Base-by-base conservation (phyloP, 2,888 invertebrate species). In the Epistrophella euchroma region DNA sequence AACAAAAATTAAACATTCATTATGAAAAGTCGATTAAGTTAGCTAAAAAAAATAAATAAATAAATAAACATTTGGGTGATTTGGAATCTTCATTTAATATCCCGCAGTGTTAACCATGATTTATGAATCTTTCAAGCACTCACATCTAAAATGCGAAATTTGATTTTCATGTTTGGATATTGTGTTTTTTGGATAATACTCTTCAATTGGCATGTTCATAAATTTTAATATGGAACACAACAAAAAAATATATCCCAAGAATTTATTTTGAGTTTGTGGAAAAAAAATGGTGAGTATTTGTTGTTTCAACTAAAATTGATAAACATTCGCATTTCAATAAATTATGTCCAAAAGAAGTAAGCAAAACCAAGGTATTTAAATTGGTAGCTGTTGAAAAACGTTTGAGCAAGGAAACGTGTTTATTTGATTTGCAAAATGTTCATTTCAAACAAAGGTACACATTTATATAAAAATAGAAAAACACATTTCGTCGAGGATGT, bases 221-320 rank as follows among this genome's bases (percentile, higher is more conserved):
- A n/a, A 28, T 35, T 75, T 66, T 25, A 32, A 50, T n/a, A 56
- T 60, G 11, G 15, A 60, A 60, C 37, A 37, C 22, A 37, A 7
- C 37, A 17, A 45, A 28, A 28, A 28, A 10, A 64, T 28, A 5
- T 35, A 22, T 19, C 13, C 17, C 19, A 40, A 43, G 15, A 35
- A 52, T 75, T 32, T 37, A 28, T 62, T 75, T 76, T 62, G 11
- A 32, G 60, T 71, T 72, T 76, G 40, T 64, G 66, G 52, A 82
- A 40, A 22, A 47, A 64, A 40, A 66, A 11, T 40, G 45, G 5
- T 50, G 22, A 50, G 25, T 50, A 50, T 82, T 83, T 83, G 62
- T 83, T 83, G 64, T 72, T 83, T 55, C 19, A 58, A 62, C n/a
- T 4, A 68, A 83, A 83, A 70, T 64, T 84, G 50, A 66, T 84